Evolutionary conservation across 2,113 vertebrate genomes (phyloP), one percentile per base, ranked within the genome.

Genomic region (Oceanites oceanicus): DNA sequence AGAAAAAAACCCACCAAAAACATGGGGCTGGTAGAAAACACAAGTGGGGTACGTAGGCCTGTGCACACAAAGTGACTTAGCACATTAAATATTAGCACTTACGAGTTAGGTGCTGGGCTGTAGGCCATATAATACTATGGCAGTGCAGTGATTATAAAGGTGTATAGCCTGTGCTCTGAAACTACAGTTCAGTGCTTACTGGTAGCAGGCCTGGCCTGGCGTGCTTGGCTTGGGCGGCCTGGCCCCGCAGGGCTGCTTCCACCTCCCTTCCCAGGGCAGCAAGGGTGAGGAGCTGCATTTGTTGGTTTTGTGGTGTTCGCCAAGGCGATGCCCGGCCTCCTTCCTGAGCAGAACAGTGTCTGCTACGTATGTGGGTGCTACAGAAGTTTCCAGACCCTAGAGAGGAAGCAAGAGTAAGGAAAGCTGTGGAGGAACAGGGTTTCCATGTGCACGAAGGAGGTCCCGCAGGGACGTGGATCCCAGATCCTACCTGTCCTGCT

Each of bases 291-390:
- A 63, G 45, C n/a, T 75, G 4, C 20, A 15, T 26, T 13, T 2
- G 0, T 40, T 52, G 53, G 7, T 40, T 42, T 58, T 38, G 17
- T 62, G 50, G 32, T 59, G 26, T 32, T 79, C 17, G 58, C 32
- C 17, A 26, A 25, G 63, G 50, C 11, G 1, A 10, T 81, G 30
- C 29, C 32, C 2, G 2, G 30, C 29, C 47, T 92, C 10, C 58
- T 67, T 34, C 36, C n/a, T 63, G 22, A 82, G 38, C 47, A 59
- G 36, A 44, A 16, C 11, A 34, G 36, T 27, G 8, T 65, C 21
- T 0, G 0, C 38, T 47, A 17, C 0, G 9, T 18, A 0, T 47
- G 25, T 58, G 61, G 11, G 16, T 66, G 3, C 38, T 58, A 6
- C 21, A 53, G 14, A 62, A 49, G 6, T 42, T 74, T 71, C 13